These are phyloP conservation scores for Conops quadrifasciatus DNA, from an alignment of 2,888 invertebrate genomes.

Conservation along the genomic window DNA sequence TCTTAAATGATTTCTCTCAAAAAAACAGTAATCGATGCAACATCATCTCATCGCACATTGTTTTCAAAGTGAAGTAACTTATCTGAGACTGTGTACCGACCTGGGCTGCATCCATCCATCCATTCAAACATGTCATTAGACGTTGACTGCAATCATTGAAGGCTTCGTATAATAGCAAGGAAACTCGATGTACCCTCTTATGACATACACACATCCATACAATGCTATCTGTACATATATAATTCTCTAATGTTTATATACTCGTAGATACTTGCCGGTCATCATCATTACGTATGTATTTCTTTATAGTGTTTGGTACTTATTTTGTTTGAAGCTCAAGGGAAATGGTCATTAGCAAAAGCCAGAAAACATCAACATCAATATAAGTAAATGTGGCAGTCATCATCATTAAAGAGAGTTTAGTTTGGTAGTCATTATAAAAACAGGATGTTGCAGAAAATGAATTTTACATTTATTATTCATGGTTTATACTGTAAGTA, in stretches of 20 bases:
- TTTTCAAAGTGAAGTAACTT: no score
- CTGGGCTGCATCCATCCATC: not conserved
- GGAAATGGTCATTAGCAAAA: constrained; percentile 59
- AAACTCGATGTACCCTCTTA: no score
- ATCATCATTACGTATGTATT: constrained; percentile 55
- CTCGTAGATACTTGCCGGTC: constrained; percentile 49
- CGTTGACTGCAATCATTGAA: constrained; percentile 36
- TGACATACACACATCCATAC: no score
- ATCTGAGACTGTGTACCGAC: no score
- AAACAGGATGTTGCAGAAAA: constrained; percentile 19
- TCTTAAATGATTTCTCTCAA: no score
- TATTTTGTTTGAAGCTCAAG: constrained; percentile 41
- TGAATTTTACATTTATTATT: constrained; percentile 7
- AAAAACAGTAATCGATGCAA: no score
- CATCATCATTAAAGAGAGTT: constrained; percentile 57
- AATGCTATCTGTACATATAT: no score
- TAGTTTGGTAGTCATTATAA: constrained; percentile 16
- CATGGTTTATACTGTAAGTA: no score
- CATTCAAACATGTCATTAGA: constrained; percentile 32
- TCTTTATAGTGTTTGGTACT: no score
- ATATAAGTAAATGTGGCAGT: constrained; percentile 50
- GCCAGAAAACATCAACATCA: constrained; percentile 49
- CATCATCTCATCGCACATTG: no score
- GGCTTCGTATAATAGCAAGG: constrained; percentile 28
- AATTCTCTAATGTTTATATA: constrained; percentile 30